A percentile compares a stretch with the other conserved stretches of the same genome.
These are phyloP conservation scores for Lepilemur ruficaudatus DNA, from an alignment of 2,797 vertebrate species.

Conservation along the genomic window DNA sequence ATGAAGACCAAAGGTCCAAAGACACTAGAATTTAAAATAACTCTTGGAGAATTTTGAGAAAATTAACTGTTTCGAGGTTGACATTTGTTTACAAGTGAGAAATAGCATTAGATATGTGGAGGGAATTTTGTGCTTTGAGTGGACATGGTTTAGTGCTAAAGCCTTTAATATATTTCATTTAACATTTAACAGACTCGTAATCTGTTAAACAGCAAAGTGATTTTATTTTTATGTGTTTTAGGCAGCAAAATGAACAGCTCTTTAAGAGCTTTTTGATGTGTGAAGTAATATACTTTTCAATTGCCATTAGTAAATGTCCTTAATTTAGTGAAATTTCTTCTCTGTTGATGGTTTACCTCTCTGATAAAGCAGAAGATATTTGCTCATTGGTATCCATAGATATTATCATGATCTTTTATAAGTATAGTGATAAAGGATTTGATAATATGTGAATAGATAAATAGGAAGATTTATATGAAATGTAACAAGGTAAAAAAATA, in stretches of 20 bases:
- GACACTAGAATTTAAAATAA: neutral
- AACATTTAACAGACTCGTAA: neutral
- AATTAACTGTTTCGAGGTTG: slow-evolving; percentile 15
- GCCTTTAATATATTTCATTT: slow-evolving; percentile 8
- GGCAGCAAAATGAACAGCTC: slow-evolving; percentile 35
- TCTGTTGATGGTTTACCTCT: neutral
- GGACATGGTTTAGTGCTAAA: neutral
- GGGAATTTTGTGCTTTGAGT: neutral
- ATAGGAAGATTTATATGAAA: neutral
- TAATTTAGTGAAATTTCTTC: slow-evolving; percentile 44
- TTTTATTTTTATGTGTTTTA: slow-evolving; percentile 48
- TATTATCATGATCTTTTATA: neutral
- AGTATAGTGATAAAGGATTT: neutral
- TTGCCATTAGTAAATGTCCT: neutral
- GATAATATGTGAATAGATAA: neutral
- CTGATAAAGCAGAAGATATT: slow-evolving; percentile 11
- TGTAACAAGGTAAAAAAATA: neutral
- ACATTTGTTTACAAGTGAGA: slow-evolving; percentile 29
- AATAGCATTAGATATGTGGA: neutral
- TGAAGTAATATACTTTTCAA: slow-evolving; percentile 25
- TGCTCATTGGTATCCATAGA: neutral
- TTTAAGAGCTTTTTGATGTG: slow-evolving; percentile 27
- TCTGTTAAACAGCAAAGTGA: neutral
- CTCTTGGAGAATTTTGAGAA: slow-evolving; percentile 8
- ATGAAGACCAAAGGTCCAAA: neutral